phyloP scores from a whole-genome alignment of 2,888 invertebrate genomes.

The Phymatocera aterrima region DNA sequence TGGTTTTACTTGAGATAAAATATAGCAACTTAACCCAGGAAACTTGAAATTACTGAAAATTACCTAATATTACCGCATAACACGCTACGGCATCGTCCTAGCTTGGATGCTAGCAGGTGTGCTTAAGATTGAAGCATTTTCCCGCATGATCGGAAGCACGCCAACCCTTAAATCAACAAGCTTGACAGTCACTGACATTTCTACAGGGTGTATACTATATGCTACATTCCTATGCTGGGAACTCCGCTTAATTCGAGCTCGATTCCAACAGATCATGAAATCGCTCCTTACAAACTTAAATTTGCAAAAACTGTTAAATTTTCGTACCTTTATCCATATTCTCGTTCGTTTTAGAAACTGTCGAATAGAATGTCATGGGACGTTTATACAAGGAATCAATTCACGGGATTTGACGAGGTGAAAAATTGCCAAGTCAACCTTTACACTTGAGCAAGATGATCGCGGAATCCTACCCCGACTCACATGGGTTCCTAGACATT shows the following conservation, averaged over 20 bases:
- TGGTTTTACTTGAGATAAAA: slow-evolving; percentile 54
- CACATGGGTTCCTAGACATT: neutral
- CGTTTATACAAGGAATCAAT: neutral
- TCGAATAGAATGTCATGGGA: too few relatives aligned
- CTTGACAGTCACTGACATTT: neutral
- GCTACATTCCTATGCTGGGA: neutral
- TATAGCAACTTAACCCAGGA: slow-evolving; percentile 57
- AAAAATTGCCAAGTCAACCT: slow-evolving; percentile 17
- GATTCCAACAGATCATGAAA: neutral
- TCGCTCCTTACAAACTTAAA: neutral
- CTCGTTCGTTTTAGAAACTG: neutral
- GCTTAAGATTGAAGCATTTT: slow-evolving; percentile 66
- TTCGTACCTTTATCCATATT: neutral
- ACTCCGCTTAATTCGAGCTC: neutral
- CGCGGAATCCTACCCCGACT: neutral
- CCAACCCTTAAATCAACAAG: slow-evolving; percentile 66
- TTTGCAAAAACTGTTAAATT: neutral
- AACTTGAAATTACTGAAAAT: slow-evolving; percentile 66
- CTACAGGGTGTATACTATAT: slow-evolving; percentile 7
- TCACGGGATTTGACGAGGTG: too few relatives aligned
- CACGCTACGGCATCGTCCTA: slow-evolving; percentile 61
- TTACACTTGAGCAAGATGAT: neutral
- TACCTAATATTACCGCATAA: slow-evolving; percentile 65
- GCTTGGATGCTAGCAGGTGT: slow-evolving; percentile 60
- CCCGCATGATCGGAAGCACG: slow-evolving; percentile 67